Evolutionary conservation across 2,888 invertebrate species (phyloP).

Genomic region (Cremastinae sp.): DNA sequence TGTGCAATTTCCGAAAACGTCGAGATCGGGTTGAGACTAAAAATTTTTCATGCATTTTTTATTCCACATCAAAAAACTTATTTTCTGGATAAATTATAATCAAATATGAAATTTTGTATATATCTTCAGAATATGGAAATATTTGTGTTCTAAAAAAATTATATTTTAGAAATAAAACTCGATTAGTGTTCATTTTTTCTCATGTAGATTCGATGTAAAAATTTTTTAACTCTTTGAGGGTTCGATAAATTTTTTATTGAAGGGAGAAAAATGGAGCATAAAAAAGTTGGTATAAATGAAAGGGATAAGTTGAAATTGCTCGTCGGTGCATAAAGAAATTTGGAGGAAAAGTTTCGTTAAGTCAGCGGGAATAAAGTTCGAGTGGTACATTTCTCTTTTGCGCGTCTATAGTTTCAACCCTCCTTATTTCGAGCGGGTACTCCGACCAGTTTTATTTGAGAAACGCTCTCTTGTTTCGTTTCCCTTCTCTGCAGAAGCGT

Average conservation of each 20-base stretch:
- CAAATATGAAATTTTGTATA: too few relatives aligned
- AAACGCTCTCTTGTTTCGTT: slow-evolving; percentile 19
- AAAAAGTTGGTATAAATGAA: background rate
- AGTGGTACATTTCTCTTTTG: background rate
- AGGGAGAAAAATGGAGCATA: background rate
- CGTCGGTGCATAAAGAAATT: background rate
- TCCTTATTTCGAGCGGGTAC: slow-evolving; percentile 7
- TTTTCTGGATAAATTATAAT: too few relatives aligned
- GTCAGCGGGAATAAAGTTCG: slow-evolving; percentile 47
- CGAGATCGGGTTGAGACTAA: too few relatives aligned
- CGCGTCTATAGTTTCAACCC: slow-evolving; percentile 5
- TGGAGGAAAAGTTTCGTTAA: slow-evolving; percentile 36
- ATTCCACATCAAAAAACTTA: too few relatives aligned
- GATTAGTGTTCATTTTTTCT: too few relatives aligned
- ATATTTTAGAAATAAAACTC: too few relatives aligned
- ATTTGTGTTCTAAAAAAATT: too few relatives aligned
- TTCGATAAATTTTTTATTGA: background rate
- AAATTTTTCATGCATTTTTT: too few relatives aligned
- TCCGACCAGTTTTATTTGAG: slow-evolving; percentile 31
- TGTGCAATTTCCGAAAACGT: too few relatives aligned
- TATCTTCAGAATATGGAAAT: too few relatives aligned
- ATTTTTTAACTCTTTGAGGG: too few relatives aligned
- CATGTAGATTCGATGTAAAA: too few relatives aligned
- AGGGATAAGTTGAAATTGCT: background rate
- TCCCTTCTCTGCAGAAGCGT: slow-evolving; percentile 15